Conservation (phyloP, 2,797 vertebrate species). For the Spinus olivaceus region DNA sequence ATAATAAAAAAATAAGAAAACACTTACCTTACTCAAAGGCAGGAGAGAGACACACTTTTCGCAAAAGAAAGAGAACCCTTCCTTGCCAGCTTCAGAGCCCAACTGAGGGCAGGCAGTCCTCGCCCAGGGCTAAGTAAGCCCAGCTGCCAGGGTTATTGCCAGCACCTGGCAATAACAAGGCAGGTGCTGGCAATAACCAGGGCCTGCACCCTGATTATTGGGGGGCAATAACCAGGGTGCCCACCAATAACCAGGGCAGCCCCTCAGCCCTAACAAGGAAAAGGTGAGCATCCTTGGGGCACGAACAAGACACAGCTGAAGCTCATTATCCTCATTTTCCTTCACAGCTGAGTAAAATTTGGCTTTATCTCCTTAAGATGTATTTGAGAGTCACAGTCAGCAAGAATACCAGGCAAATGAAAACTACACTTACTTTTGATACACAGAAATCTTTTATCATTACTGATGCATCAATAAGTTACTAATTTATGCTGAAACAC, state of each 20-base stretch:
- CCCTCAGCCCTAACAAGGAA: not conserved
- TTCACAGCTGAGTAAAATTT: not conserved
- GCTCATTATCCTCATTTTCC: rapidly evolving
- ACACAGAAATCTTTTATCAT: not conserved
- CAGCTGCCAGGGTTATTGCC: rapidly evolving
- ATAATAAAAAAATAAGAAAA: not conserved
- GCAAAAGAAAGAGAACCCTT: not conserved
- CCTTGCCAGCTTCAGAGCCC: rapidly evolving
- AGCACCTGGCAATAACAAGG: not conserved
- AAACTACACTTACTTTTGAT: not conserved
- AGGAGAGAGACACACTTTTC: rapidly evolving
- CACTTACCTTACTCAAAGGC: not conserved
- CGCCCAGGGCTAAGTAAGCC: not conserved
- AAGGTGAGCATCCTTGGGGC: rapidly evolving
- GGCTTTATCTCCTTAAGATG: not conserved
- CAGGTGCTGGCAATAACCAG: no score
- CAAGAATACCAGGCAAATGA: not conserved
- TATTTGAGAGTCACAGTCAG: not conserved
- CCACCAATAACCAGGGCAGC: not conserved
- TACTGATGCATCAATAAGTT: not conserved
- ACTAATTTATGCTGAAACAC: not conserved
- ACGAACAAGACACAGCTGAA: not conserved
- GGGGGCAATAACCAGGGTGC: no score
- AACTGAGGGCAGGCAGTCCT: rapidly evolving
- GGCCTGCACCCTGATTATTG: no score